Evolutionary conservation across 2,113 vertebrate genomes (phyloP).

Genomic region (Taxidea taxus): DNA sequence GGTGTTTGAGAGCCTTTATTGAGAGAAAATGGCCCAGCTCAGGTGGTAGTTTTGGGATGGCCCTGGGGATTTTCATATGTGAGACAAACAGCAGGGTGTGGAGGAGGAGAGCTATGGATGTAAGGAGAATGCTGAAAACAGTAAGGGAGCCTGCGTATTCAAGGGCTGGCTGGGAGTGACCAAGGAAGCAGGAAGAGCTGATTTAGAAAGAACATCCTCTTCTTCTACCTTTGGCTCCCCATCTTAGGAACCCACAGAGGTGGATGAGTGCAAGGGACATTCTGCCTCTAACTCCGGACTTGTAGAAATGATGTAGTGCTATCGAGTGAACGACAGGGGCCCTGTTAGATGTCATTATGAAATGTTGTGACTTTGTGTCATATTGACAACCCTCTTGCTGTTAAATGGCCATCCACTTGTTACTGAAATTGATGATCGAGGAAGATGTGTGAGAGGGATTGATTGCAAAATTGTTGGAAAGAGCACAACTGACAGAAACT

Average conservation of each 20-base stretch:
- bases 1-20: background rate
- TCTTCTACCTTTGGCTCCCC: background rate
- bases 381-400: background rate
- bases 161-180: background rate
- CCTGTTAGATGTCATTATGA: background rate
- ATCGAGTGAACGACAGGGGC: background rate
- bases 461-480: background rate
- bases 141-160: accelerated
- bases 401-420: slow-evolving; percentile 8
- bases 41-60: background rate
- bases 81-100: background rate
- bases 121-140: background rate
- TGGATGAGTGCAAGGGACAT: background rate
- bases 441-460: background rate
- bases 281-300: background rate
- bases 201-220: background rate
- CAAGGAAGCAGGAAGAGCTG: background rate
- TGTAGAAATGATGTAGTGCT: background rate
- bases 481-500: background rate
- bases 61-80: background rate
- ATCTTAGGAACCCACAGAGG: background rate
- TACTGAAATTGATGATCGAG: background rate
- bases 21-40: background rate
- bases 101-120: background rate
- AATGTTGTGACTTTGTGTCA: background rate